These are phyloP conservation scores for Hippolais icterina DNA, from an alignment of 2,113 vertebrate species.

Conservation along the genomic window DNA sequence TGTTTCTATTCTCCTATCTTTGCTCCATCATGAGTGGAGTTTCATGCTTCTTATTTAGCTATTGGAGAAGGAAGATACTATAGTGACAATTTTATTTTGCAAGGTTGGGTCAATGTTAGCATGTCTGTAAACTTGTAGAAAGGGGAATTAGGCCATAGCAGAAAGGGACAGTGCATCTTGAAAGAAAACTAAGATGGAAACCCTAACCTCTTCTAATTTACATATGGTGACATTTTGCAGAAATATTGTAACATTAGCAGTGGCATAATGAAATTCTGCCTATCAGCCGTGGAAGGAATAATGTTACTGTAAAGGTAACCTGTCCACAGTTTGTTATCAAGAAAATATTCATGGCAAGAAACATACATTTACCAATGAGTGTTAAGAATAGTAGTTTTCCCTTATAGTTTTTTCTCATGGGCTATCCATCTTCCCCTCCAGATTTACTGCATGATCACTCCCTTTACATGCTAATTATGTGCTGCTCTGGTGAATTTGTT, in stretches of 20 bases:
- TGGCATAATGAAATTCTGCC: slow-evolving; percentile 98
- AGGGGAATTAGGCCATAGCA: not conserved
- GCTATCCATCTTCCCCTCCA: slow-evolving; percentile 89
- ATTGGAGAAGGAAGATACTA: not conserved
- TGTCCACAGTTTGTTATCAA: slow-evolving; percentile 90
- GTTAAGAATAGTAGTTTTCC: slow-evolving; percentile 82
- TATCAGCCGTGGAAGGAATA: slow-evolving; percentile 94
- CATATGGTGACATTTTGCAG: slow-evolving; percentile 99
- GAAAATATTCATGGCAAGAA: slow-evolving; percentile 88
- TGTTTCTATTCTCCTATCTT: not conserved
- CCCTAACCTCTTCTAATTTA: slow-evolving; percentile 87
- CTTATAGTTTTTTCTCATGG: slow-evolving; percentile 68
- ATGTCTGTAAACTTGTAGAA: not conserved
- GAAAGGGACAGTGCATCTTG: slow-evolving; percentile 77
- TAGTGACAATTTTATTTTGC: not conserved
- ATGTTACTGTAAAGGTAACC: slow-evolving; percentile 99
- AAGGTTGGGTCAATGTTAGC: not conserved
- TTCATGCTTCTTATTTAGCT: not conserved
- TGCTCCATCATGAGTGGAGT: not conserved
- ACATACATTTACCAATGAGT: slow-evolving; percentile 80
- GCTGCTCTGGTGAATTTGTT: slow-evolving; percentile 93
- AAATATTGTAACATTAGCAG: slow-evolving; percentile 96
- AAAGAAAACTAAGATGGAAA: slow-evolving; percentile 87
- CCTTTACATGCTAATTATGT: slow-evolving; percentile 97
- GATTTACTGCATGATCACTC: slow-evolving; percentile 90